A percentile compares a stretch with the other conserved stretches of the same genome.
phyloP scores from a whole-genome alignment of 2,797 vertebrate genomes.

The Hemitrygon akajei region DNA sequence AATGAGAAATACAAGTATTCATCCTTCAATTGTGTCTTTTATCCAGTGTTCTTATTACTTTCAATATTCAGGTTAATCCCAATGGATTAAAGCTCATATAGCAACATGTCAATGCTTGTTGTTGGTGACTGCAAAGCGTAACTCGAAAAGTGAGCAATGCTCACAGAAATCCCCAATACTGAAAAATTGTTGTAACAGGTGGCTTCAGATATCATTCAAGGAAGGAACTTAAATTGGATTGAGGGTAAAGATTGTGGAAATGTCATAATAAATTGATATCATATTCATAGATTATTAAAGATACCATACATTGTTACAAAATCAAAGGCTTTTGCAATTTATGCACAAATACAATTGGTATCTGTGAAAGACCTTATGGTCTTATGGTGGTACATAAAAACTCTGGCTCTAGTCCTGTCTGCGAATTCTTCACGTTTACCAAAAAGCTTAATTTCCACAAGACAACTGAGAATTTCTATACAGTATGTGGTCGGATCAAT shows the following conservation, averaged over 20 bases:
- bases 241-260: neutral
- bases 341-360: neutral
- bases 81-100: neutral
- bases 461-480: neutral
- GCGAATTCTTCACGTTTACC: neutral
- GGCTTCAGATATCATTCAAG: slow-evolving; percentile 9
- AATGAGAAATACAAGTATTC: slow-evolving; percentile 25
- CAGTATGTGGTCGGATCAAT: neutral
- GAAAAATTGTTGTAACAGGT: slow-evolving; percentile 2
- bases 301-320: neutral
- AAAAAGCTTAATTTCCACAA: neutral
- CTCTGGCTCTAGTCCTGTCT: too few species aligned
- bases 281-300: slow-evolving; percentile 6
- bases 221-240: slow-evolving; percentile 12
- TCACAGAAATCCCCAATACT: slow-evolving; percentile 1
- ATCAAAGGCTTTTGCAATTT: neutral
- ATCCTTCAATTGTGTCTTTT: slow-evolving; percentile 13
- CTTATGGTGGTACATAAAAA: neutral
- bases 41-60: slow-evolving; percentile 11
- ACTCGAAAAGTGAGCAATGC: slow-evolving; percentile 24
- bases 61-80: slow-evolving; percentile 35
- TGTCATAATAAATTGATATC: slow-evolving; percentile 23
- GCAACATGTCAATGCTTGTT: slow-evolving; percentile 22
- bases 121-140: neutral
- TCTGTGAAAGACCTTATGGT: neutral